Evolutionary conservation across 1,140 invertebrate genomes (phyloP).

Genomic region (Probaryconus sp.): DNA sequence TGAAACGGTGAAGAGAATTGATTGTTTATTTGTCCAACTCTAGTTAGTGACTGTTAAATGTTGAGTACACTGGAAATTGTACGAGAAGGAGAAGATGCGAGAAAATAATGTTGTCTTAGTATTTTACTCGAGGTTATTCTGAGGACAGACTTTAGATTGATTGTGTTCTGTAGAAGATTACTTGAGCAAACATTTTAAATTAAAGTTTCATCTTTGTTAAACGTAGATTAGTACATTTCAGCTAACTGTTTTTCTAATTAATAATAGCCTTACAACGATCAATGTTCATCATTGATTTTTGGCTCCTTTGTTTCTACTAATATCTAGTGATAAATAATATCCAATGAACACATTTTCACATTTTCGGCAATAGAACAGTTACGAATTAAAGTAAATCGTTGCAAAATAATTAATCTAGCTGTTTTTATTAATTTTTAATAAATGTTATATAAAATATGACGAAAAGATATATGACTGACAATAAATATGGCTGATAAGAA

Average conservation of each 20-base stretch:
- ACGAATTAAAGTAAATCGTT: no score
- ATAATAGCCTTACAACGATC: not conserved
- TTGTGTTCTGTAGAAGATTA: constrained; percentile 38
- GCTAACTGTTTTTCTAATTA: not conserved
- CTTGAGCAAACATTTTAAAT: constrained; percentile 35
- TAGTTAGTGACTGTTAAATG: constrained; percentile 28
- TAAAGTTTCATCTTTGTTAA: constrained; percentile 13
- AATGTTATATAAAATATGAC: no score
- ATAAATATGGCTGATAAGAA: no score
- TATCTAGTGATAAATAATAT: not conserved
- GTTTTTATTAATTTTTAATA: no score
- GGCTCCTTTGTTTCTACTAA: no score
- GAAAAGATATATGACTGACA: no score
- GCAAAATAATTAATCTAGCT: no score
- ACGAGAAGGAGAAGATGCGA: constrained; percentile 14
- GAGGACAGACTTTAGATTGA: constrained; percentile 34
- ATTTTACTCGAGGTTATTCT: constrained; percentile 33
- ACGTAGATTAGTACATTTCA: not conserved
- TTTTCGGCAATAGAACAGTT: no score
- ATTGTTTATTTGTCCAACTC: constrained; percentile 39
- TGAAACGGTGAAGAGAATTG: constrained; percentile 28
- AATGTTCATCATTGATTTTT: no score
- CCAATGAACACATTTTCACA: no score
- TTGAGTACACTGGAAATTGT: constrained; percentile 37
- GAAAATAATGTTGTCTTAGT: constrained; percentile 38